Base-by-base conservation (phyloP, 2,113 vertebrate species). In the Scalopus aquaticus region DNA sequence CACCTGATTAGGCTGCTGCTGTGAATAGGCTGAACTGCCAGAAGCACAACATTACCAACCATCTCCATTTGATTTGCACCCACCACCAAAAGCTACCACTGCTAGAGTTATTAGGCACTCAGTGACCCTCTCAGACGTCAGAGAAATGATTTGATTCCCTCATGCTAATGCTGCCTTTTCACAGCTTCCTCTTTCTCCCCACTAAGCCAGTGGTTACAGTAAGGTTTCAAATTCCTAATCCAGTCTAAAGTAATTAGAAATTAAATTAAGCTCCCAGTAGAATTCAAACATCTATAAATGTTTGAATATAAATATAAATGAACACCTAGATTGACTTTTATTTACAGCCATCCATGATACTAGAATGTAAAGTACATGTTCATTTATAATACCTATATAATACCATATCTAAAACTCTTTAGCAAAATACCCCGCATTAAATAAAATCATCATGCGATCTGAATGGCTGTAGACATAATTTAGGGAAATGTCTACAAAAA, bases 401-500 rank as follows among this genome's bases (percentile, higher is more conserved):
- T 79, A 64, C 9, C 30, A 20, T 9, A 96, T 92, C 0, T 94
- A 95, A 78, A 49, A 79, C 39, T 78, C 54, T 73, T 81, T 82
- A 28, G 90, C 22, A 87, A 96, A 95, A 60, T 79, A 93, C 0
- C 69, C 22, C 91, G 19, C 26, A 64, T 67, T 3, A 37, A 93
- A 90, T 70, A 32, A 95, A 90, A 92, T 67, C 5, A 76, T 51
- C 0, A 94, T 79, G 70, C 93, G 20, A 79, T 91, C 72, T 89
- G 70, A 96, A 0, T 49, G 56, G 93, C 56, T 58, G 37, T 1
- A 97, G 30, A 44, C 62, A 86, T 96, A 95, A 96, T 93, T 96
- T 97, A 96, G 96, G 92, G 39, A 88, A 96, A 96, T 0, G 0
- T 86, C 94, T 90, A 81, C 58, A 72, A 92, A 92, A 82, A 70